phyloP scores from a whole-genome alignment of 2,888 invertebrate genomes.

The Phasia obesa region DNA sequence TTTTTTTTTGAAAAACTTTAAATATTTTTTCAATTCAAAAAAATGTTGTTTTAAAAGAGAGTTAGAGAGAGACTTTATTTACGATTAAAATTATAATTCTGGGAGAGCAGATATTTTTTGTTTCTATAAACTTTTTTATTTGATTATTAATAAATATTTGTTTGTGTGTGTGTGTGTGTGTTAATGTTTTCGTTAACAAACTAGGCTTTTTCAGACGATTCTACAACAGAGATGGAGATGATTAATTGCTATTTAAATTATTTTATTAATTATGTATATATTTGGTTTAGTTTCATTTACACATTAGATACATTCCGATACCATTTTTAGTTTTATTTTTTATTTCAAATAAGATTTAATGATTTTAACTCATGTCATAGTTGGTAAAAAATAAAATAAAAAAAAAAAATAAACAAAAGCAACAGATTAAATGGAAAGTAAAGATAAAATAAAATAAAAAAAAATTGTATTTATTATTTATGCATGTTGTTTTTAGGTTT shows the following conservation, averaged over 20 bases:
- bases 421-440: neutral
- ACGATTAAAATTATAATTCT: constrained; percentile 59
- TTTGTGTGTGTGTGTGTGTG: constrained; percentile 32
- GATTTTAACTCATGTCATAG: constrained; percentile 60
- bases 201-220: constrained; percentile 71
- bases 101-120: constrained; percentile 70
- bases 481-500: constrained; percentile 60
- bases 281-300: constrained; percentile 56
- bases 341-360: constrained; percentile 1
- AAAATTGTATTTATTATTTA: constrained; percentile 53
- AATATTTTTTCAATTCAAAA: constrained; percentile 61
- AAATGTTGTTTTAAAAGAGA: constrained; percentile 63
- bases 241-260: constrained; percentile 59
- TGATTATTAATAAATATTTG: constrained; percentile 45
- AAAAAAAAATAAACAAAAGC: constrained; percentile 30
- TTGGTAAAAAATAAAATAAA: constrained; percentile 53
- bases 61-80: constrained; percentile 72
- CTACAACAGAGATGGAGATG: constrained; percentile 69
- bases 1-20: constrained; percentile 68
- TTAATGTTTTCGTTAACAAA: constrained; percentile 71
- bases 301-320: constrained; percentile 70
- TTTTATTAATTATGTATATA: constrained; percentile 41
- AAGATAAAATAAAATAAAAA: constrained; percentile 36
- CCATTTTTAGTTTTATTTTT: constrained; percentile 51
- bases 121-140: constrained; percentile 54